phyloP scores from a whole-genome alignment of 2,797 vertebrate genomes.

The Eulemur coronatus region DNA sequence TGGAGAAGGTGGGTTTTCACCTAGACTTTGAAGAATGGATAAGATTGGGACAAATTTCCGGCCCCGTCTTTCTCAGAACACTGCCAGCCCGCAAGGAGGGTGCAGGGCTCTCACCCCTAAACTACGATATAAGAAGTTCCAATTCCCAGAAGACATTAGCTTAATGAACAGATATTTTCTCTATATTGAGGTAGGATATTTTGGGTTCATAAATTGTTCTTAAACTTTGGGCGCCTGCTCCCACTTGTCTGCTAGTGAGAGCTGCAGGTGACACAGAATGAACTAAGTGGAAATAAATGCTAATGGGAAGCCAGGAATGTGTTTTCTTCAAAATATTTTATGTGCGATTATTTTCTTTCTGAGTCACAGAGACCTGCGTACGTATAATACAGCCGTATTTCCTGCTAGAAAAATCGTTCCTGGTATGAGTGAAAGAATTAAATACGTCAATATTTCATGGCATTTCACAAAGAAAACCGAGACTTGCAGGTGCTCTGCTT shows the following conservation, averaged over 20 bases:
- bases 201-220: not conserved
- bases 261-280: not conserved
- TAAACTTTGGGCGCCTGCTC: constrained; percentile 29
- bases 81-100: not conserved
- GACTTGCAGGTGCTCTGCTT: not conserved
- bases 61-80: not conserved
- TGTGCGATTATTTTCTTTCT: constrained; percentile 30
- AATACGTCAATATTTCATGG: constrained; percentile 54
- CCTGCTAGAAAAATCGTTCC: constrained; percentile 46
- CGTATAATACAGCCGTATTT: constrained; percentile 1
- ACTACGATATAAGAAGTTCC: not conserved
- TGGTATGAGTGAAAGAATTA: constrained; percentile 47
- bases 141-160: constrained; percentile 40
- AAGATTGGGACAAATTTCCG: not conserved
- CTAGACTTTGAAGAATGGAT: not conserved
- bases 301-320: constrained; percentile 39
- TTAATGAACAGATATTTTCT: constrained; percentile 42
- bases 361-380: not conserved
- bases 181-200: not conserved
- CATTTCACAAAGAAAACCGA: constrained; percentile 39
- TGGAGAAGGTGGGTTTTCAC: not conserved
- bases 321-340: constrained; percentile 55
- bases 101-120: not conserved
- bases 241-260: not conserved
- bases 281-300: constrained; percentile 53